These are phyloP conservation scores for Xiphydria camelus DNA, from an alignment of 2,888 invertebrate genomes.

Conservation along the genomic window DNA sequence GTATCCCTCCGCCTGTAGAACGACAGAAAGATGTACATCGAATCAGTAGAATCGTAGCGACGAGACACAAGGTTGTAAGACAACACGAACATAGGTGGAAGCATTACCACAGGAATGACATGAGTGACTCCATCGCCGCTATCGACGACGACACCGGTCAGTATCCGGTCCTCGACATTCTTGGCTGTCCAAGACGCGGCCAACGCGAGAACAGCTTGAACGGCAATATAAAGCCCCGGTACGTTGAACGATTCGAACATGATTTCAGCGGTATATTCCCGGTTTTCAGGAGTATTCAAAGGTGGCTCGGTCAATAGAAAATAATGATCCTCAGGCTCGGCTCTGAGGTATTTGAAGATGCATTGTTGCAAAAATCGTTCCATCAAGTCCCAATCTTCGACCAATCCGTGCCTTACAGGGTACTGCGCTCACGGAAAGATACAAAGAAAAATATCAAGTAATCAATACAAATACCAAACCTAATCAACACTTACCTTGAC, in stretches of 20 bases:
- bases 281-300: conserved; percentile 97
- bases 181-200: conserved; percentile 98
- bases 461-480: neutral
- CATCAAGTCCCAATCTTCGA: conserved; percentile 99
- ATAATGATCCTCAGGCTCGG: conserved; percentile 99
- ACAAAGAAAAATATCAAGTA: conserved; percentile 8
- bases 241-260: conserved; percentile 99
- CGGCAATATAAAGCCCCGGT: conserved; percentile 98
- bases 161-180: conserved; percentile 84
- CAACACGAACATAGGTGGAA: neutral
- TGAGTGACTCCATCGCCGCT: conserved; percentile 99
- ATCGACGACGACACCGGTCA: conserved; percentile 98
- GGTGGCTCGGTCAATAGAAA: conserved; percentile 98
- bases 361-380: conserved; percentile 98
- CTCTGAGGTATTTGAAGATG: conserved; percentile 97
- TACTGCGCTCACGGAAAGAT: conserved; percentile 66
- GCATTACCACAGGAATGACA: conserved; percentile 91
- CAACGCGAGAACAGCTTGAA: conserved; percentile 96
- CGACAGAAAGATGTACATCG: neutral
- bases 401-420: conserved; percentile 97
- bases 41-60: no score
- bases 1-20: conserved; percentile 90
- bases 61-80: no score
- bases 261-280: conserved; percentile 95
- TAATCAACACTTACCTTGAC: conserved; percentile 73